phyloP scores from a whole-genome alignment of 2,113 vertebrate genomes.

The Hypocryptadius cinnamomeus region DNA sequence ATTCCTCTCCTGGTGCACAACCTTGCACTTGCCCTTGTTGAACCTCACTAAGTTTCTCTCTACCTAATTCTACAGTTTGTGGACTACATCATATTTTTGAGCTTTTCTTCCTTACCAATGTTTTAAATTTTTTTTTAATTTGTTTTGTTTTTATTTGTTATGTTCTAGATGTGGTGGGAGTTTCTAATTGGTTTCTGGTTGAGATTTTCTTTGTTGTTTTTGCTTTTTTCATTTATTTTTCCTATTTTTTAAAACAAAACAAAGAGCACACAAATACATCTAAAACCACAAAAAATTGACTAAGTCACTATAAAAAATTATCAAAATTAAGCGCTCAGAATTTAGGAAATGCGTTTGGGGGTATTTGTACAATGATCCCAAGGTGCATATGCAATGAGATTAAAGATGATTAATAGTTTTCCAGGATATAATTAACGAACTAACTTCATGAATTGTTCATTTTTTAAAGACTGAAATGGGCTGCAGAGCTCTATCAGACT shows the following conservation, averaged over 20 bases:
- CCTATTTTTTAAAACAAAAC: background rate
- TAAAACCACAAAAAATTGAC: background rate
- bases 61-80: background rate
- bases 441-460: background rate
- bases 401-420: background rate
- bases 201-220: background rate
- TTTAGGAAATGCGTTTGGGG: background rate
- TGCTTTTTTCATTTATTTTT: background rate
- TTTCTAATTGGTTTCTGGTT: background rate
- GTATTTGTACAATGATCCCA: background rate
- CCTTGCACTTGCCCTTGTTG: background rate
- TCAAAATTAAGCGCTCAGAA: background rate
- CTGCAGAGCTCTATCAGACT: background rate
- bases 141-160: background rate
- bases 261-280: background rate
- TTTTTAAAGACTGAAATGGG: background rate
- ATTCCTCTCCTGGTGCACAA: background rate
- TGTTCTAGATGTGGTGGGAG: background rate
- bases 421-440: background rate
- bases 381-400: background rate
- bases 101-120: fast-evolving
- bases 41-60: background rate
- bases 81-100: fast-evolving
- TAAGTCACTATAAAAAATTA: background rate
- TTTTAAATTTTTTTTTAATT: too few species aligned